A percentile compares a stretch with the other conserved stretches of the same genome.
Conservation (phyloP, 1,140 invertebrate genomes). For the Alviniconcha marisindica region DNA sequence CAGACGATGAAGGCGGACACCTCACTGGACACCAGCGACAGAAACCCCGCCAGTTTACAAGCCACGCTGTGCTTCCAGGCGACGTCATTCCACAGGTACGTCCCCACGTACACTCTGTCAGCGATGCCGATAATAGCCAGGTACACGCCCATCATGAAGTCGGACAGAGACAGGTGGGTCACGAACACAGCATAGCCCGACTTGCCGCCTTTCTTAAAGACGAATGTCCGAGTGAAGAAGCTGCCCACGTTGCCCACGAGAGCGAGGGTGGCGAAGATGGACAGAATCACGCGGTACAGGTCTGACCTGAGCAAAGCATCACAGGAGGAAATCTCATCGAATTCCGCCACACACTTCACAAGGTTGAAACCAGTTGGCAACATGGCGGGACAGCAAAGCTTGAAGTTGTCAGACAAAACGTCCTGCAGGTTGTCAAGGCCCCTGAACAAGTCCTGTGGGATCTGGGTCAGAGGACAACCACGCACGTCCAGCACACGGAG, state of each 20-base stretch:
- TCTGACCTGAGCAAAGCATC: conserved; percentile 51
- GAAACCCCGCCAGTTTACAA: conserved; percentile 54
- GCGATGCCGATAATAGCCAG: conserved; percentile 10
- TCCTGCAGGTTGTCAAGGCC: not conserved
- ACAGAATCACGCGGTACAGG: conserved; percentile 51
- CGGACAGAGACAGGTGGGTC: conserved; percentile 49
- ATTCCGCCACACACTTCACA: conserved; percentile 51
- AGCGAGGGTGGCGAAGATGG: conserved; percentile 60
- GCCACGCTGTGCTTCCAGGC: not conserved
- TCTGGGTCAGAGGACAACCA: conserved; percentile 7
- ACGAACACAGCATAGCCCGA: conserved; percentile 47
- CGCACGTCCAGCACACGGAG: not conserved
- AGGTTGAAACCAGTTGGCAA: conserved; percentile 28
- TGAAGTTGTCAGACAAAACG: conserved; percentile 49
- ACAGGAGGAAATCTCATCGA: conserved; percentile 59
- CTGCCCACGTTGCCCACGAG: conserved; percentile 52
- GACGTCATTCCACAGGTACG: conserved; percentile 6
- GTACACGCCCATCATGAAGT: conserved; percentile 26
- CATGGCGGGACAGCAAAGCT: conserved; percentile 56
- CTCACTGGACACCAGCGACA: conserved; percentile 62
- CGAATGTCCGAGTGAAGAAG: conserved; percentile 33
- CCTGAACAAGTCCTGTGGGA: not conserved
- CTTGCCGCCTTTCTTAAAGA: not conserved
- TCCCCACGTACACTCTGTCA: conserved; percentile 6
- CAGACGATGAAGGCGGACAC: conserved; percentile 58